A percentile compares a stretch with the other conserved stretches of the same genome.
These are phyloP conservation scores for Vultur gryphus DNA, from an alignment of 2,797 vertebrate genomes.

Conservation along the genomic window DNA sequence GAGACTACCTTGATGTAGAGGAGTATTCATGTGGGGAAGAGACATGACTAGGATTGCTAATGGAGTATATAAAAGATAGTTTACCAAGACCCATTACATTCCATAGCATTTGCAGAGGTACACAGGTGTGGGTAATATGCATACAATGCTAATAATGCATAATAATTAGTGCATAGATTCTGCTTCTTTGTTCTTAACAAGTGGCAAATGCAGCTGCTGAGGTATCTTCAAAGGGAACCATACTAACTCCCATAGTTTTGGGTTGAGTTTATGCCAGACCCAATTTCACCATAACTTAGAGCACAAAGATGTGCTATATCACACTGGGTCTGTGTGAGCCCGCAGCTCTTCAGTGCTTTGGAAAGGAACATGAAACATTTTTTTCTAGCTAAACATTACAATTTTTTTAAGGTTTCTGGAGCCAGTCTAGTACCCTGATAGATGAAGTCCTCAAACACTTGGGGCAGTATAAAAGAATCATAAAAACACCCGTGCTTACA, in stretches of 20 bases:
- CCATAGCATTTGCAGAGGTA: fast-evolving
- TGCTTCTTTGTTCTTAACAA: background rate
- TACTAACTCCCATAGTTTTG: background rate
- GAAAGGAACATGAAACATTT: background rate
- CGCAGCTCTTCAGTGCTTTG: background rate
- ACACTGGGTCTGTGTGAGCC: background rate
- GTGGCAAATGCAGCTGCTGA: background rate
- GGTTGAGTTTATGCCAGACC: background rate
- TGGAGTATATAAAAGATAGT: background rate
- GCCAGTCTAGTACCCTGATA: background rate
- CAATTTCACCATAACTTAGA: background rate
- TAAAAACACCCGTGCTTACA: background rate
- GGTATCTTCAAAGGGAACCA: background rate
- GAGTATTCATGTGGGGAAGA: background rate
- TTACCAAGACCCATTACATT: background rate
- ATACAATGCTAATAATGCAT: background rate
- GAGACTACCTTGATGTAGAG: background rate
- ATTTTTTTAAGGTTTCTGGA: background rate
- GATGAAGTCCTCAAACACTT: background rate
- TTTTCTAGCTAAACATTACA: background rate
- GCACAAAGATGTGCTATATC: background rate
- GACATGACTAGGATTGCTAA: background rate
- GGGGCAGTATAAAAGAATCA: background rate
- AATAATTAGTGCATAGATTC: background rate
- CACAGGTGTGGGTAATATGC: background rate